A percentile compares a stretch with the other conserved stretches of the same genome.
Conservation (phyloP, 1,140 invertebrate genomes). For the Eciton burchellii region DNA sequence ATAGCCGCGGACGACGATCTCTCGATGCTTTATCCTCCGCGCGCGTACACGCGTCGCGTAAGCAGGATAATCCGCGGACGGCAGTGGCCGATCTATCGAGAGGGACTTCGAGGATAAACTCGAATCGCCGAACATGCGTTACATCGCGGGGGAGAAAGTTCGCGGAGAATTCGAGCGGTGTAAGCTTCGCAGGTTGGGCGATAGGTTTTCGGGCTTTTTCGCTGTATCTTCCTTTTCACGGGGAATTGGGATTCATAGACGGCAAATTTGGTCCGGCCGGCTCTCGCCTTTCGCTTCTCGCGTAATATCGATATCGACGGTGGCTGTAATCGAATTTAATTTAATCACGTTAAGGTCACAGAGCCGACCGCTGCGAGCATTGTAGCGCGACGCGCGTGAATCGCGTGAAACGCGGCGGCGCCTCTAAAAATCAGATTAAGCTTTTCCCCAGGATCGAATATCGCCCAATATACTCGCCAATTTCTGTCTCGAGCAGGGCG, state of each 20-base stretch:
- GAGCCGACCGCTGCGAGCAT: not conserved
- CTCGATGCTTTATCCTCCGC: constrained; percentile 29
- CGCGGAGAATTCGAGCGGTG: too few species aligned
- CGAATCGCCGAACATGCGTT: constrained; percentile 7
- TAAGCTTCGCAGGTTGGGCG: not conserved
- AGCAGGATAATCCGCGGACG: constrained; percentile 36
- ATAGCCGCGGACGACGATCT: constrained; percentile 59
- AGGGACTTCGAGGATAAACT: constrained; percentile 43
- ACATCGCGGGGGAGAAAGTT: not conserved
- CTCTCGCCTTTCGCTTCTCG: constrained; percentile 16
- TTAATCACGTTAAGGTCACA: constrained; percentile 26
- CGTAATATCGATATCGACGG: constrained; percentile 25
- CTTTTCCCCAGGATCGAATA: constrained; percentile 53
- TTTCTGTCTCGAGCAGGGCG: constrained; percentile 64
- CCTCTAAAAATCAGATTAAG: constrained; percentile 48
- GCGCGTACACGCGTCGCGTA: not conserved
- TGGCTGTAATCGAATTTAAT: constrained; percentile 45
- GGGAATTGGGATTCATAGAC: not conserved
- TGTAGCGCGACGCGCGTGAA: not conserved
- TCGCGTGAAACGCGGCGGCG: constrained; percentile 29
- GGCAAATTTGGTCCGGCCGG: constrained; percentile 19
- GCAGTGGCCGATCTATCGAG: constrained; percentile 35
- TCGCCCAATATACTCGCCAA: constrained; percentile 54
- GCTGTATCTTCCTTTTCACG: not conserved
- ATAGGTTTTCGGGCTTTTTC: constrained; percentile 7